Evolutionary conservation across 2,797 vertebrate genomes (phyloP), one percentile per base, ranked within the genome.

Genomic region (Alcedo quadribrachys): DNA sequence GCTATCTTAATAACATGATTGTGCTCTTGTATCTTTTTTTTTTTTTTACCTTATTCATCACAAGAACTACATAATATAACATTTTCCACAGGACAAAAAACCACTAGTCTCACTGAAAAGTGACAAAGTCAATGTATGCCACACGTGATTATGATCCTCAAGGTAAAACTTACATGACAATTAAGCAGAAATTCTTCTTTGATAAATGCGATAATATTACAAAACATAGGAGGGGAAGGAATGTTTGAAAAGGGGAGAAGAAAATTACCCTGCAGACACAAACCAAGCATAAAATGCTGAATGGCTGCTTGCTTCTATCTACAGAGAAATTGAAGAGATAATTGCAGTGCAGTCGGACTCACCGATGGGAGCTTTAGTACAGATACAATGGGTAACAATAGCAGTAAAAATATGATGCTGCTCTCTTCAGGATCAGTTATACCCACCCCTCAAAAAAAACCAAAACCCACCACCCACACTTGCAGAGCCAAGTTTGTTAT

Each of bases 191-290:
- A 75, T 30, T 24, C 15, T 57, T 69, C 48, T 58, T 58, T 22
- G 40, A 50, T 45, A 87, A 87, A 82, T 57, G 53, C 51, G 92
- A 71, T 66, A 69, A 42, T 28, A 42, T 25, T 82, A 40, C 5
- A 55, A 92, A 54, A 85, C 71, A 53, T 18, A 62, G 30, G 33
- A 7, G 28, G 12, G 12, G 7, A 77, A 77, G 4, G 9, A 65
- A 70, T 12, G 19, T 58, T 78, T 81, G 57, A 95, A 89, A 88
- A 77, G 15, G 24, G 71, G 57, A 85, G 17, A 93, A 65, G 66
- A 93, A 90, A 94, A 92, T 68, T 92, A 88, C 40, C 53, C 86
- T 55, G 62, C 33, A 90, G 58, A 77, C 35, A 32, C 50, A 81
- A 92, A 85, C 19, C 68, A 85, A 62, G 90, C 43, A 65, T 37